Conservation (phyloP, 1,140 invertebrate genomes). For the Coelopa frigida region DNA sequence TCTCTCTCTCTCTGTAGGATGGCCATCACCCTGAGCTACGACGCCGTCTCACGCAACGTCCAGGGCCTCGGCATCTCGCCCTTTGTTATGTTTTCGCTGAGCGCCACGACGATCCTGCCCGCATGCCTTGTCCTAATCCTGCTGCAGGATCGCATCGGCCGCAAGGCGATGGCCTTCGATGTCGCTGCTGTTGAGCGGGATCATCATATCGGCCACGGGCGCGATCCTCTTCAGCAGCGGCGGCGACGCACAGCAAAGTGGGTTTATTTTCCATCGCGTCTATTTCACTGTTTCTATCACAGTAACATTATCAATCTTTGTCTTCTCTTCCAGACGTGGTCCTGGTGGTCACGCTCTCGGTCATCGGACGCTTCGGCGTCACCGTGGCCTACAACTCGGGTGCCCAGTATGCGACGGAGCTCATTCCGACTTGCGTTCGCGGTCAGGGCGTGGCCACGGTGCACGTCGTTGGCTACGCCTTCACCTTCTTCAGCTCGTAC, state of each 20-base stretch:
- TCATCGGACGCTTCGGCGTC: constrained; percentile 53
- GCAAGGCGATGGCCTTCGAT: constrained; percentile 49
- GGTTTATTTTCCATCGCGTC: background rate
- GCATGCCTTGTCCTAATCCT: constrained; percentile 48
- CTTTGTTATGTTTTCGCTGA: constrained; percentile 49
- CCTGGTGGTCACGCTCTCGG: constrained; percentile 42
- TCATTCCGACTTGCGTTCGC: constrained; percentile 55
- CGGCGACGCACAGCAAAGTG: background rate
- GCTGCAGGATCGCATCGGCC: constrained; percentile 49
- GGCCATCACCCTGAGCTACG: constrained; percentile 53
- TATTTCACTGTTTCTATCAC: background rate
- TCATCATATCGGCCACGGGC: constrained; percentile 41
- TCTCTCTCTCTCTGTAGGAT: constrained; percentile 37
- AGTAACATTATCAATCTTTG: too few relatives aligned
- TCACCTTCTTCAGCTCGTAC: constrained; percentile 50
- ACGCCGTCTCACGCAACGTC: constrained; percentile 53
- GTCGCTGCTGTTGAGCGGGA: constrained; percentile 46
- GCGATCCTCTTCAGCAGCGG: constrained; percentile 13
- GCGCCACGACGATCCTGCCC: constrained; percentile 49
- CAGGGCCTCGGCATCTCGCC: constrained; percentile 48
- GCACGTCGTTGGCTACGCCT: constrained; percentile 49
- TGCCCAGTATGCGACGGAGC: constrained; percentile 55
- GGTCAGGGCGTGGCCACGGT: constrained; percentile 48
- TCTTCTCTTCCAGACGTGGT: constrained; percentile 7
- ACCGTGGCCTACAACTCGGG: constrained; percentile 55